These are phyloP conservation scores for Drosophila merina DNA, from an alignment of 2,888 invertebrate species.

Conservation along the genomic window DNA sequence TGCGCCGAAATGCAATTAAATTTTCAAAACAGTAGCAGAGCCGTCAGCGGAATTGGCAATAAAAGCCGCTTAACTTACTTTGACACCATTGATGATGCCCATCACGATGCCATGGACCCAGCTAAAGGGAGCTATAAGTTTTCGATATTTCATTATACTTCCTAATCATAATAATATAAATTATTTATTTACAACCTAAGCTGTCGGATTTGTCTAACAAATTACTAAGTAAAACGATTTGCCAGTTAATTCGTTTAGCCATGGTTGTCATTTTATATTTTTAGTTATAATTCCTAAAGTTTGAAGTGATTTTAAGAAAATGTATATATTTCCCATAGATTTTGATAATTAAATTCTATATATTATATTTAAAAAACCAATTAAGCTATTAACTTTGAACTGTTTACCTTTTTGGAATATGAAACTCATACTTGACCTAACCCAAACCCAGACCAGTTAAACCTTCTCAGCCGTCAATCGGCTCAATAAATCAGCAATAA, in stretches of 20 bases:
- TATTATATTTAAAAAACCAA: too few species aligned
- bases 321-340: too few species aligned
- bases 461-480: slow-evolving; percentile 12
- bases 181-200: slow-evolving; percentile 8
- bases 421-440: slow-evolving; percentile 34
- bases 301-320: too few species aligned
- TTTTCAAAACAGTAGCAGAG: slow-evolving; percentile 27
- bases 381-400: too few species aligned
- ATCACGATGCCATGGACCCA: slow-evolving; percentile 72
- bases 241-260: background rate
- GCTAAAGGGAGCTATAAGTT: slow-evolving; percentile 74
- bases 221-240: background rate
- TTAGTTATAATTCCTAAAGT: too few species aligned
- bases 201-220: background rate
- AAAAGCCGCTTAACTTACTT: slow-evolving; percentile 72
- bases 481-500: slow-evolving; percentile 22
- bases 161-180: background rate
- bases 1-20: slow-evolving; percentile 41
- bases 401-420: too few species aligned
- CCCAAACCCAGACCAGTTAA: slow-evolving; percentile 18
- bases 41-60: slow-evolving; percentile 20
- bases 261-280: background rate
- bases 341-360: too few species aligned
- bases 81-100: slow-evolving; percentile 64
- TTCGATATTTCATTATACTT: background rate